phyloP scores from a whole-genome alignment of 2,797 vertebrate species.

The Hoplostethus atlanticus region DNA sequence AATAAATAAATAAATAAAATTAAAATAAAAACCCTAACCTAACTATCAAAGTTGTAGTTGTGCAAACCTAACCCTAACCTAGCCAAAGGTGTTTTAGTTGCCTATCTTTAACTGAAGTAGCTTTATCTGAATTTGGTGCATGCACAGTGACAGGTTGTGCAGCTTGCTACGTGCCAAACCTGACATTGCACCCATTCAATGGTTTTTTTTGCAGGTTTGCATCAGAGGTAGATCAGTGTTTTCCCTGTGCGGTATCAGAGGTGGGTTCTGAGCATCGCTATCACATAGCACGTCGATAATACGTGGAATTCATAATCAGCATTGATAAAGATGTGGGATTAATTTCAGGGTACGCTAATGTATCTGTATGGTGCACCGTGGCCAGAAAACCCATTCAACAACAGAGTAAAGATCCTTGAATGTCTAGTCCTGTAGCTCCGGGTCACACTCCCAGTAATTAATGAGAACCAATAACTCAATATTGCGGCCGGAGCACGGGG shows the following conservation, averaged over 20 bases:
- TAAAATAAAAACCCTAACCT: no score
- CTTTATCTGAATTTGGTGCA: no score
- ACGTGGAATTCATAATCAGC: not conserved
- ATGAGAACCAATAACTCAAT: slow-evolving; percentile 69
- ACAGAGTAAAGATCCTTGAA: slow-evolving; percentile 47
- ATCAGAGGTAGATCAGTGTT: slow-evolving; percentile 6
- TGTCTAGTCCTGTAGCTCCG: slow-evolving; percentile 33
- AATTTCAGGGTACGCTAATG: not conserved
- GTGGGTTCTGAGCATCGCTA: not conserved
- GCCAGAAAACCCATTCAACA: slow-evolving; percentile 19
- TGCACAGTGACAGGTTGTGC: no score
- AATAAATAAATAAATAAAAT: no score
- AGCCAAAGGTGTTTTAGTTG: no score
- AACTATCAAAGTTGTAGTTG: no score
- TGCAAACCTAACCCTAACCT: no score
- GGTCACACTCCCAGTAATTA: slow-evolving; percentile 70
- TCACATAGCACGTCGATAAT: not conserved
- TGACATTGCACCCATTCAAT: no score
- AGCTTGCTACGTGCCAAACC: not conserved
- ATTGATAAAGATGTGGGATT: not conserved
- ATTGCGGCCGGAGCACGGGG: slow-evolving; percentile 40
- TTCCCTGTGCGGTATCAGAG: not conserved
- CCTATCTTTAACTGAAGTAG: no score
- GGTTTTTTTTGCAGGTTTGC: not conserved
- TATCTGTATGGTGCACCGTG: not conserved